Evolutionary conservation across 2,888 invertebrate species (phyloP).

Genomic region (Syrista parreyssii): DNA sequence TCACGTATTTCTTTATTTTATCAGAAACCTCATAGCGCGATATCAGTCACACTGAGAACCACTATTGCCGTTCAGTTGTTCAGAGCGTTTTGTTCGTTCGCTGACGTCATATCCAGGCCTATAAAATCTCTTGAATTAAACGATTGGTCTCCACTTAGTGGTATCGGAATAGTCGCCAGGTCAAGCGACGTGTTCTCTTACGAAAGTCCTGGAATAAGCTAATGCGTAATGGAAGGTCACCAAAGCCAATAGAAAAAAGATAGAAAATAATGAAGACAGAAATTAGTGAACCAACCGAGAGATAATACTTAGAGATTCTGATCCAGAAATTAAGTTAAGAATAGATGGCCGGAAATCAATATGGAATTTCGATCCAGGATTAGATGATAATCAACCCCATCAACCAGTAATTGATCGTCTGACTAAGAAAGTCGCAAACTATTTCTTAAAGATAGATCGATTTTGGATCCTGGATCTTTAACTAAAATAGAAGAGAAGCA

Average conservation of each 20-base stretch:
- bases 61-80: background rate
- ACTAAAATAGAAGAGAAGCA: slow-evolving; percentile 16
- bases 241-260: background rate
- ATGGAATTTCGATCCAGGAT: background rate
- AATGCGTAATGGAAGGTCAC: background rate
- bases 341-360: background rate
- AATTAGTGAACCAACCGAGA: background rate
- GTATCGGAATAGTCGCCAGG: background rate
- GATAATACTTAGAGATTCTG: slow-evolving; percentile 20
- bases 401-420: background rate
- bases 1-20: slow-evolving; percentile 58
- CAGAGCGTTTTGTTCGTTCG: background rate
- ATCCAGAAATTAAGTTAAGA: background rate
- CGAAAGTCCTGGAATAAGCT: background rate
- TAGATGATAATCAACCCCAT: background rate
- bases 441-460: background rate
- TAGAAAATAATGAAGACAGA: background rate
- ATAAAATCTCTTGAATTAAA: slow-evolving; percentile 28
- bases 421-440: background rate
- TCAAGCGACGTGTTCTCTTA: background rate
- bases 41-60: background rate
- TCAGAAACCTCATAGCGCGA: slow-evolving; percentile 47
- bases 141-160: background rate
- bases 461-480: background rate
- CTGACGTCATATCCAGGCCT: slow-evolving; percentile 41